Conservation (phyloP, 1,140 invertebrate species). For the Myzus persicae region DNA sequence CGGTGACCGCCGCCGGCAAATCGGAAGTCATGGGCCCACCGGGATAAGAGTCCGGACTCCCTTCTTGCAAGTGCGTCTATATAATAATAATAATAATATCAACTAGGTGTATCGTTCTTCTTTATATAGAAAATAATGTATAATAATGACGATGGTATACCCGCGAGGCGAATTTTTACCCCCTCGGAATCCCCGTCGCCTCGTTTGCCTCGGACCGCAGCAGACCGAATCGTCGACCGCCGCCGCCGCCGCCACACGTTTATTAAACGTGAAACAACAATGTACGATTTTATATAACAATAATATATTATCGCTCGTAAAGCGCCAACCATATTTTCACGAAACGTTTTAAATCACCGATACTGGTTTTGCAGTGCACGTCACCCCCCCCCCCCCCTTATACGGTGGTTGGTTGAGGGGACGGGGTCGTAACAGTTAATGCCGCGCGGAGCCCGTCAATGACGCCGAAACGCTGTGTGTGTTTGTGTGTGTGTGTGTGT, state of each 20-base stretch:
- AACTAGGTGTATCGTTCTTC: neutral
- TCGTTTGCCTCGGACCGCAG: neutral
- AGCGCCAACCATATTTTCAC: neutral
- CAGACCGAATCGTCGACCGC: neutral
- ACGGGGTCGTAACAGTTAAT: neutral
- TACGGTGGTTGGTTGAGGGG: too few species aligned
- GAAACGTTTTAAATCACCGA: neutral
- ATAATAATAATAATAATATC: neutral
- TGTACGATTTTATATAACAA: neutral
- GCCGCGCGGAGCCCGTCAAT: neutral
- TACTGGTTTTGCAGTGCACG: neutral
- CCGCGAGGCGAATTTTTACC: neutral
- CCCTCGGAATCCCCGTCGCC: neutral
- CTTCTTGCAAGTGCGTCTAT: neutral
- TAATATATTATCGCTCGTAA: too few species aligned
- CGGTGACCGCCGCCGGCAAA: neutral
- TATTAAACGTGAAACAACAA: neutral
- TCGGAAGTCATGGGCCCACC: slow-evolving; percentile 52
- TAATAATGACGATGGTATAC: neutral
- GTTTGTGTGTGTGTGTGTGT: too few species aligned
- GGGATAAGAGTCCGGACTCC: neutral
- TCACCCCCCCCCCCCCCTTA: too few species aligned
- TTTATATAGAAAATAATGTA: neutral
- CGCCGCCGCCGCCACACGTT: too few species aligned
- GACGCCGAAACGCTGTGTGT: too few species aligned